Base-by-base conservation (phyloP, 1,140 invertebrate species). In the Ostrea edulis region DNA sequence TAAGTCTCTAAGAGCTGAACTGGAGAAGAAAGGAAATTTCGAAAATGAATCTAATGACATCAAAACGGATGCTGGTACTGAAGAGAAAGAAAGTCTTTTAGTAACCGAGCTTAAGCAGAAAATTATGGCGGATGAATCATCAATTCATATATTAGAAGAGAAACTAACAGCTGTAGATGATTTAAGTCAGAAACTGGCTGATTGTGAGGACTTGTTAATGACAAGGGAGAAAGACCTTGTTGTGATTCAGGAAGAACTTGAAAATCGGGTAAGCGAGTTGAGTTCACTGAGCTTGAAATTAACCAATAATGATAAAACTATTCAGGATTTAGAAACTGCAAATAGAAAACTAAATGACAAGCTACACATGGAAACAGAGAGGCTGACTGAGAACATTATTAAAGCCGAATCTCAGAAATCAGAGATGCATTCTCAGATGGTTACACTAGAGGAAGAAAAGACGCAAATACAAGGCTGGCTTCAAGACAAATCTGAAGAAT, bases 1-100 rank as follows among this genome's bases (percentile, higher is more conserved):
- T 84, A 58, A 90, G 90, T 20, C 84, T 22, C 85, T 91, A 20
- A 65, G 85, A 53, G 82, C 86, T 20, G 44, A 85, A 87, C 44
- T 89, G 22, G 22, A 77, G 17, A 55, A 87, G 52, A 68, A 85
- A 17, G 54, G 85, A 44, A 71, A 53, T 9, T 17, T 87, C 11
- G 25, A 22, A 77, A 12, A 77, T 35, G 68, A 17, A 11, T 7
- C 7, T 11, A 25, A 35, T 14, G 55, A 62, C 14, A 35, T 77
- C 25, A 77, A 82, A 0, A 22, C 29, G 7, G 35, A 54, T 82
- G 2, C 20, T n/a, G 65, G 52, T 51, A 71, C 62, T 52, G n/a
- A 25, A 17, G 9, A 35, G 5, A 22, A 14, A 25, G 35, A 44
- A 44, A 44, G 35, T 44, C 22, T 9, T 25, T 22, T 9, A 77